These are phyloP conservation scores for Ptychadena robeensis DNA, from an alignment of 2,797 vertebrate genomes.

Conservation along the genomic window DNA sequence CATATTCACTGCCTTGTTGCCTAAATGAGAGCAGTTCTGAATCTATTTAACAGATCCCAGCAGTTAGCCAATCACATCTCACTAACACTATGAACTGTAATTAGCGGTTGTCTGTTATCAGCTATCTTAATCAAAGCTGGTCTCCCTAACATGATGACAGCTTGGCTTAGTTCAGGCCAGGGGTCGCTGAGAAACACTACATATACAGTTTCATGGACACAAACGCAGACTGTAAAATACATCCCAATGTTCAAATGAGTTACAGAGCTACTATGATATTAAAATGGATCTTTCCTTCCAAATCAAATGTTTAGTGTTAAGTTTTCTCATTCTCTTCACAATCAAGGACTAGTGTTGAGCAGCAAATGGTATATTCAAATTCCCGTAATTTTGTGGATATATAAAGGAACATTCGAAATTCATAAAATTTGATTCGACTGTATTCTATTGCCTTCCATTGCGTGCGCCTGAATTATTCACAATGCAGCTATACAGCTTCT, in stretches of 20 bases:
- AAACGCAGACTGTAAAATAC: constrained; percentile 38
- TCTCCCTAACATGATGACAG: constrained; percentile 37
- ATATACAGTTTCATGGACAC: constrained; percentile 41
- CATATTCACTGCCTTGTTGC: background rate
- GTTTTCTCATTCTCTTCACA: too few species aligned
- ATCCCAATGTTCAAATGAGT: background rate
- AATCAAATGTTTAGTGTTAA: too few species aligned
- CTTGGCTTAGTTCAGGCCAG: constrained; percentile 14
- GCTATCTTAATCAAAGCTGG: constrained; percentile 25
- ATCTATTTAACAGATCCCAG: background rate
- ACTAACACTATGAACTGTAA: constrained; percentile 15
- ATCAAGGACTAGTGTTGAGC: too few species aligned
- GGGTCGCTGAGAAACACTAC: constrained; percentile 30
- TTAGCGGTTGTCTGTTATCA: constrained; percentile 36
- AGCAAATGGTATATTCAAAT: too few species aligned
- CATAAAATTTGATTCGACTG: too few species aligned
- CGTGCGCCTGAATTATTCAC: too few species aligned
- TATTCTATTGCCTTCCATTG: too few species aligned
- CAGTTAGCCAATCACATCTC: constrained; percentile 4
- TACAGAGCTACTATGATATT: background rate
- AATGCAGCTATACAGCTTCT: too few species aligned
- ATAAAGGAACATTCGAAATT: too few species aligned
- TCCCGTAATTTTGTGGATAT: too few species aligned
- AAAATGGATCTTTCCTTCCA: background rate
- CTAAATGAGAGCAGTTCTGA: background rate